Percentiles rank a stretch among this genome's conserved stretches.
Evolutionary conservation across 2,113 vertebrate species (phyloP).

Genomic region (Phasianus colchicus): DNA sequence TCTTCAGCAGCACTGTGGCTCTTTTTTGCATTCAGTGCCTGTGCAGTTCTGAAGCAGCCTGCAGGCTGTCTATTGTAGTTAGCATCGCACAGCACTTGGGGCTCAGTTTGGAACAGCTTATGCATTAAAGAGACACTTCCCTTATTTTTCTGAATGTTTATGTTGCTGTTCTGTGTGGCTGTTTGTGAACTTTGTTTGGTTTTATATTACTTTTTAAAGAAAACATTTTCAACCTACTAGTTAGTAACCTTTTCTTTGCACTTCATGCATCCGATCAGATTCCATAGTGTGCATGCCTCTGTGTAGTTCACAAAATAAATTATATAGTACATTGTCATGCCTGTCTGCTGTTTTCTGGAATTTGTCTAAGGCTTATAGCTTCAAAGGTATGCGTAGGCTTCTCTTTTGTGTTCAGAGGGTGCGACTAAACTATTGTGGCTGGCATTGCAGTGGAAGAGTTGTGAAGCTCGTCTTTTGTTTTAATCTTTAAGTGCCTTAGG

Average conservation of each 20-base stretch:
- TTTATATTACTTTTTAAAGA: background rate
- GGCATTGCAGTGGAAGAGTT: background rate
- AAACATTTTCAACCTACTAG: background rate
- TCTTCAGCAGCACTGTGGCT: conserved; percentile 39
- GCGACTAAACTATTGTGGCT: conserved; percentile 45
- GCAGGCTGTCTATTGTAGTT: conserved; percentile 65
- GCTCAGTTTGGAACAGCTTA: conserved; percentile 53
- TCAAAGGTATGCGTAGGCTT: conserved; percentile 14
- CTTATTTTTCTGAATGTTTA: conserved; percentile 47
- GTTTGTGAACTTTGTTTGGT: conserved; percentile 20
- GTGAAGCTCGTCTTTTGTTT: conserved; percentile 53
- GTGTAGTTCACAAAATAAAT: conserved; percentile 1
- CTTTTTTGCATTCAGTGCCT: conserved; percentile 65
- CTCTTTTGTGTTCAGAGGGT: conserved; percentile 36
- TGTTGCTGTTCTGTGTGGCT: background rate
- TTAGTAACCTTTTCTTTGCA: background rate
- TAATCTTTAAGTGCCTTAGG: conserved; percentile 65
- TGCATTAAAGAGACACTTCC: conserved; percentile 55
- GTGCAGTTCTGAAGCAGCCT: conserved; percentile 67
- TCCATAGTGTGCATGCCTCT: rapidly evolving
- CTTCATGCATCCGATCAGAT: rapidly evolving
- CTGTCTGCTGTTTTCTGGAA: conserved; percentile 53
- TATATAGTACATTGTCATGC: background rate
- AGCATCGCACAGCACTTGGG: conserved; percentile 24
- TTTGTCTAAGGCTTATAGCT: conserved; percentile 37